Base-by-base conservation (phyloP, 1,140 invertebrate species). In the Whitmania pigra region DNA sequence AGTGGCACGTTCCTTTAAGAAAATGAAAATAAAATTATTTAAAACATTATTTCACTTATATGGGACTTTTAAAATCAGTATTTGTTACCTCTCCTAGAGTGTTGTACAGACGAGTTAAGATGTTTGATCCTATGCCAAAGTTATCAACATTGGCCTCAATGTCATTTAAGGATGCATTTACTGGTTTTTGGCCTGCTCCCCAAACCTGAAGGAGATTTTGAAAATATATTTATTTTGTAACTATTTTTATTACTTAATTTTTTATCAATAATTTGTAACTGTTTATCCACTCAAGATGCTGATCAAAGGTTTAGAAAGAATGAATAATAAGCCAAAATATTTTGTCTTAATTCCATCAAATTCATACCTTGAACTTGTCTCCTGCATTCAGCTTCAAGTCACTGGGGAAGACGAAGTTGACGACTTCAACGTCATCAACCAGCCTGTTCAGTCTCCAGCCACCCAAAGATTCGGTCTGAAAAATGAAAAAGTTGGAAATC, bases 101-200 rank as follows among this genome's bases (percentile, higher is more conserved):
- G 29, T 63, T 63, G 57, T 31, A 63, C 11, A 63, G 57, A 7
- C 29, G 22, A 4, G 57, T 63, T 7, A 63, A 22, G 57, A 31
- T 31, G 29, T 63, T 63, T 31, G 57, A 63, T 25, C 57, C 57
- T 22, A 63, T 20, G 29, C 57, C 57, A 31, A 63, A 63, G 57
- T 63, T 63, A n/a, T 63, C 57, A 63, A 25, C 57, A 31, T 63
- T 63, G 29, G 57, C 29, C 18, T 63, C 57, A n/a, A 63, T 17
- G 29, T 63, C 57, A 63, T 22, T 25, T 13, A 13, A 63, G 11
- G 57, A 31, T 13, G 57, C 57, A 31, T 63, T 63, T 13, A 31
- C 6, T 31, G 57, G 57, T 31, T 63, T 63, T 31, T 63, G 22
- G 57, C 57, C 57, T 18, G 22, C 29, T 22, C 22, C 57, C 57